Percentiles rank a stretch among this genome's conserved stretches.
phyloP scores from a whole-genome alignment of 2,797 vertebrate genomes.

The Coregonus suidteri region DNA sequence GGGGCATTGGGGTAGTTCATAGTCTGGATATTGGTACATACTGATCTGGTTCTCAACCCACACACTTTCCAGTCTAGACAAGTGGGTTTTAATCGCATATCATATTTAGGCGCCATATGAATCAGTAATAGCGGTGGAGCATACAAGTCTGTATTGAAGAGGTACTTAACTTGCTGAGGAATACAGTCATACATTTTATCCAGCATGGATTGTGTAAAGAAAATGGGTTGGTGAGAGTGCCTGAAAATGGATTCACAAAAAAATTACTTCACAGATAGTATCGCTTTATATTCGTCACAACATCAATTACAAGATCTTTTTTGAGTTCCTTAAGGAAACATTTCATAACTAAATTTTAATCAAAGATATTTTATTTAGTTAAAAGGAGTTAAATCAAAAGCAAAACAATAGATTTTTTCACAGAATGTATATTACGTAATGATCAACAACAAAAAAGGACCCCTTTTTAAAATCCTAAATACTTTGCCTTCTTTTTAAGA shows the following conservation, averaged over 20 bases:
- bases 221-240: too few relatives aligned
- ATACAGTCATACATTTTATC: not conserved
- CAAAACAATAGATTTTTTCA: constrained; percentile 61
- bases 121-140: not conserved
- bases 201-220: not conserved
- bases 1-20: not conserved
- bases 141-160: constrained; percentile 4
- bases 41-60: not conserved
- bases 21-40: not conserved
- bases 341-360: constrained; percentile 60
- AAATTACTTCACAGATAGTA: not conserved
- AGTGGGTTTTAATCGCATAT: not conserved
- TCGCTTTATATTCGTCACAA: not conserved
- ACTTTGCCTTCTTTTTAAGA: constrained; percentile 42
- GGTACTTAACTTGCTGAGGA: not conserved
- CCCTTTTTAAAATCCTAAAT: constrained; percentile 15
- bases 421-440: constrained; percentile 64
- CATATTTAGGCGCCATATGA: not conserved
- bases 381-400: constrained; percentile 69
- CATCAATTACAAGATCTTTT: constrained; percentile 12
- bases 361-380: constrained; percentile 76
- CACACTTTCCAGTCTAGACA: not conserved
- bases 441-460: constrained; percentile 57
- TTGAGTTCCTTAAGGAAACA: constrained; percentile 41
- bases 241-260: not conserved